These are phyloP conservation scores for Papilio elwesi DNA, from an alignment of 2,888 invertebrate species.

Conservation along the genomic window DNA sequence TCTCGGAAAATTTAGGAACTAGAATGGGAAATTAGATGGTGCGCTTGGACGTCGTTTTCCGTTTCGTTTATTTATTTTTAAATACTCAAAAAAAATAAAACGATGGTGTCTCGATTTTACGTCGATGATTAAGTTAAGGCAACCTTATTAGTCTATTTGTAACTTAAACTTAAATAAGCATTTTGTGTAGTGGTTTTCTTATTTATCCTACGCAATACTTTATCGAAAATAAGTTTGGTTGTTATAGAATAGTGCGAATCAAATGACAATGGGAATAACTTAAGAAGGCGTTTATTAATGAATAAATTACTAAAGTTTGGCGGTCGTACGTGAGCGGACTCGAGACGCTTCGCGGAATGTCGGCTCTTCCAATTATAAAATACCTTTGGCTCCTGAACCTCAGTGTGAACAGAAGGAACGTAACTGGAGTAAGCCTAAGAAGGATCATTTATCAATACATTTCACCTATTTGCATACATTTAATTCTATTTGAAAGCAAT, in stretches of 20 bases:
- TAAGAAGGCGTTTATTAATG: conserved; percentile 5
- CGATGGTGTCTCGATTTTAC: background rate
- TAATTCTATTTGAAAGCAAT: no score
- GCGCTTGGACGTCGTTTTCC: background rate
- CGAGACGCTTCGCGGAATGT: conserved; percentile 3
- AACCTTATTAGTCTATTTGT: no score
- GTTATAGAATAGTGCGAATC: background rate
- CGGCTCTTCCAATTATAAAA: conserved; percentile 19
- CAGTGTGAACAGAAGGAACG: background rate
- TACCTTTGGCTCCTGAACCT: background rate
- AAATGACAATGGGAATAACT: background rate
- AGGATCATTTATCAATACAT: background rate
- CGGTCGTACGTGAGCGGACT: conserved; percentile 4
- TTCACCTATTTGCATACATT: background rate
- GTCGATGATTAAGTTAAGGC: background rate
- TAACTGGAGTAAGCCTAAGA: background rate
- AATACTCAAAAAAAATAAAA: background rate
- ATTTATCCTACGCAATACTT: background rate
- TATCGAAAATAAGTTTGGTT: background rate
- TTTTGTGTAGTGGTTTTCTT: no score
- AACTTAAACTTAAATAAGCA: no score
- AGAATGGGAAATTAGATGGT: conserved; percentile 18
- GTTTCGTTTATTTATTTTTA: background rate
- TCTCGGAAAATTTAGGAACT: conserved; percentile 14
- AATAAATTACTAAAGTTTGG: conserved; percentile 24